Evolutionary conservation across 2,113 vertebrate genomes (phyloP).

Genomic region (Laterallus jamaicensis): DNA sequence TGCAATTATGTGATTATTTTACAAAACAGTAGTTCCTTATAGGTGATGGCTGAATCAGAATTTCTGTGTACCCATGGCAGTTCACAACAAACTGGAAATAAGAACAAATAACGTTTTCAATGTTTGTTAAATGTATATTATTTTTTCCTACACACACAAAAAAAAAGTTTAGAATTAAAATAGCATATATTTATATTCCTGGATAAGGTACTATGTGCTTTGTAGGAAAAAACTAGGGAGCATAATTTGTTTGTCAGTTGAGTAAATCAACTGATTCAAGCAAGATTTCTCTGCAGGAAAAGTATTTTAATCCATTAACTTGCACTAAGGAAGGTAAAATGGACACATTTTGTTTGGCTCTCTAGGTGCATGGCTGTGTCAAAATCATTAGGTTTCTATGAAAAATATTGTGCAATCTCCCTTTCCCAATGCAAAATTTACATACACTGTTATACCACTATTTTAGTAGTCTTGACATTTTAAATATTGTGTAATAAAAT

Average conservation of each 20-base stretch:
- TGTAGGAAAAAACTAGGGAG: background rate
- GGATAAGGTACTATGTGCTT: background rate
- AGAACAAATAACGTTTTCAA: background rate
- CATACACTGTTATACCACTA: background rate
- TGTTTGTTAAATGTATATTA: background rate
- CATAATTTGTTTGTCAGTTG: background rate
- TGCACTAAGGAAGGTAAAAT: background rate
- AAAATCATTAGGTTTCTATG: background rate
- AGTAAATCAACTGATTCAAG: background rate
- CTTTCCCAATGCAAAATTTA: background rate
- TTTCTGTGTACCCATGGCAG: background rate
- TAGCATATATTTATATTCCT: background rate
- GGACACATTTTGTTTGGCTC: background rate
- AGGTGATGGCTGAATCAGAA: background rate
- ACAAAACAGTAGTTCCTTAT: background rate
- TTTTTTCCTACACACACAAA: background rate
- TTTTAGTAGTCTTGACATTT: background rate
- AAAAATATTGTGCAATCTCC: background rate
- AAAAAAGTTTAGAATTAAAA: background rate
- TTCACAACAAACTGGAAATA: background rate
- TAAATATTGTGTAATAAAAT: background rate
- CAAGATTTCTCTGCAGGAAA: background rate
- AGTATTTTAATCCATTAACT: background rate
- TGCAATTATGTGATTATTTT: constrained; percentile 64
- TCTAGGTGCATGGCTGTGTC: background rate